Base-by-base conservation (phyloP, 2,888 invertebrate genomes). In the Nephrocerus scutellatus region DNA sequence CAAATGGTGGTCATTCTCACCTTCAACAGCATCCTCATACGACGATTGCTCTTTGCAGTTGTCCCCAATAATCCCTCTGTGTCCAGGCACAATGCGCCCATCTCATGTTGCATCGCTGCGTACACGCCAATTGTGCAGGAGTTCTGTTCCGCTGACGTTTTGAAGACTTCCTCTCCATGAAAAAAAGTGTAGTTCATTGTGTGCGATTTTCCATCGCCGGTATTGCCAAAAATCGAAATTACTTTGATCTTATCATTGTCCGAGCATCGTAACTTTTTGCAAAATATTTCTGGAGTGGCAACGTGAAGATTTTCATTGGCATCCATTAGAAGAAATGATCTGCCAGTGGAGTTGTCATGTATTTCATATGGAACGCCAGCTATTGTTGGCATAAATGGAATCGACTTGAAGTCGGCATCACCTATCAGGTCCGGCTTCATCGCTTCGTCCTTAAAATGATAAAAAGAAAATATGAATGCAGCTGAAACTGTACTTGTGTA, bases 221-320 rank as follows among this genome's bases (percentile, higher is more conserved):
- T 84, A 56, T 85, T 87, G 3, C 88, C 88, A 68, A 87, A 84
- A 55, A 88, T 84, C 9, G 86, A 82, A 1, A 87, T 76, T 12
- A 86, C 85, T 68, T 86, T 86, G 10, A 86, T 76, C 62, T 76
- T 78, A 19, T 70, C 66, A 30, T 63, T 66, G 28, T 70, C 70
- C 6, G 51, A 50, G 36, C 64, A 66, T 21, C 51, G 51, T 2
- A 62, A 48, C 46, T 56, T 58, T 44, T 58, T 61, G 56, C 57
- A 80, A 75, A 53, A 75, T 62, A 57, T 29, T 44, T 76, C 74
- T 3, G 71, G 69, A 24, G 70, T 73, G 5, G 72, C 61, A 6
- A 81, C 74, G 53, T 73, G 73, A 9, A 82, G 59, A 47, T 72
- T 68, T 62, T 81, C 81, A 46, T 73, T 70, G 36, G 72, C 76